Evolutionary conservation across 2,888 invertebrate species (phyloP).

Genomic region (Lasioglossum leucozonium): DNA sequence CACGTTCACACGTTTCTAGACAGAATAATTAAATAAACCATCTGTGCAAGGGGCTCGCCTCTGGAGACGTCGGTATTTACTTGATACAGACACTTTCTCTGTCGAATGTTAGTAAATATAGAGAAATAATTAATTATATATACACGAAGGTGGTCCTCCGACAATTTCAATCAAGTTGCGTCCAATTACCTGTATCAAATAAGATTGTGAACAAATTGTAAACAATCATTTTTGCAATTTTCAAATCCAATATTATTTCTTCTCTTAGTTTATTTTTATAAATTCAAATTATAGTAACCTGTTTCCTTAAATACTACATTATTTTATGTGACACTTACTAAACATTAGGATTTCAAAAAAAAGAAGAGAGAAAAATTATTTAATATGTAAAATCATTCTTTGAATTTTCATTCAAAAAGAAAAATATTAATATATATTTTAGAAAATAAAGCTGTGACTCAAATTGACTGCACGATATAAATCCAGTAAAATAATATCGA

Average conservation of each 20-base stretch:
- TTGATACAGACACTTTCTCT: not conserved
- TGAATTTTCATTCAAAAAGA: no score
- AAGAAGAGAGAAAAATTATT: no score
- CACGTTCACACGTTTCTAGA: not conserved
- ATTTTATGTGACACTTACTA: not conserved
- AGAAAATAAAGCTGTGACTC: not conserved
- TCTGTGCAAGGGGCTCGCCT: not conserved
- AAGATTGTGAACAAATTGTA: not conserved
- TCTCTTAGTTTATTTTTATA: no score
- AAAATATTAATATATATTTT: not conserved
- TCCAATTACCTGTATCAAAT: not conserved
- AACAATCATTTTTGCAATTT: not conserved
- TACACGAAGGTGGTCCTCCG: not conserved
- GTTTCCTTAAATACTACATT: not conserved
- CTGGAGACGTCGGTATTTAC: not conserved
- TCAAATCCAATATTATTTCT: no score
- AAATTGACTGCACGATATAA: not conserved
- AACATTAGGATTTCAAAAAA: no score
- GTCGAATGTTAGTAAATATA: not conserved
- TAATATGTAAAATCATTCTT: no score
- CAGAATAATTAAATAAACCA: not conserved
- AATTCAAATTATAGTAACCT: not conserved
- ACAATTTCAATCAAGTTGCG: not conserved
- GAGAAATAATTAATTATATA: not conserved
- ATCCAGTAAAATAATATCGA: not conserved